Evolutionary conservation across 2,113 vertebrate genomes (phyloP), one percentile per base, ranked within the genome.

Genomic region (Rhodinocichla rosea): DNA sequence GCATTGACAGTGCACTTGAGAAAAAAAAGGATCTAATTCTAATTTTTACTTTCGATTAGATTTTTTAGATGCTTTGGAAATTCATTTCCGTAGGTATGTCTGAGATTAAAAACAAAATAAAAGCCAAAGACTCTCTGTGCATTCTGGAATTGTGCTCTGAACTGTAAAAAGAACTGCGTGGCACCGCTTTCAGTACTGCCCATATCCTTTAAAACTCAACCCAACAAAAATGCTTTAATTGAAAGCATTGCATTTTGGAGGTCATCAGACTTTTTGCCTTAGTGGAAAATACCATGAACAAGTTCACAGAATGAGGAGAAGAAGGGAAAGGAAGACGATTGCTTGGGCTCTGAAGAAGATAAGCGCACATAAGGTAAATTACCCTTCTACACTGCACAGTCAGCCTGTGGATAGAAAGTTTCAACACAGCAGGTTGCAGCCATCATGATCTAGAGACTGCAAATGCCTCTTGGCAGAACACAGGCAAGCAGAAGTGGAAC

Each of bases 391-490:
- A 15, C 18, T 19, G 74, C 90, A 78, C 92, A 96, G 94, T 88
- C 75, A 65, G 91, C 81, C 84, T 65, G 56, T 84, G 96, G 94
- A 93, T 59, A 89, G 87, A 71, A 90, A 90, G 83, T 91, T 95
- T 96, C 94, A 91, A 70, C 82, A 93, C 33, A 95, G 93, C 94
- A 95, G 93, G 91, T 92, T 93, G 63, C 88, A 94, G 83, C 74
- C 93, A 95, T 96, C 89, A 87, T 81, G 82, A 96, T 91, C 74
- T 83, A 89, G 90, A 95, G 95, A 94, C 89, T 87, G 92, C 79
- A 97, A 92, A 94, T 53, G 83, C 89, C 92, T 95, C 64, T 89
- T 92, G 92, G 87, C 91, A 95, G 92, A 97, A 93, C 85, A 94
- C 19, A 94, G 84, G 60, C 81, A 80, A 85, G 91, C 68, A 75